phyloP scores from a whole-genome alignment of 2,113 vertebrate species.

The Phyllopteryx taeniolatus region DNA sequence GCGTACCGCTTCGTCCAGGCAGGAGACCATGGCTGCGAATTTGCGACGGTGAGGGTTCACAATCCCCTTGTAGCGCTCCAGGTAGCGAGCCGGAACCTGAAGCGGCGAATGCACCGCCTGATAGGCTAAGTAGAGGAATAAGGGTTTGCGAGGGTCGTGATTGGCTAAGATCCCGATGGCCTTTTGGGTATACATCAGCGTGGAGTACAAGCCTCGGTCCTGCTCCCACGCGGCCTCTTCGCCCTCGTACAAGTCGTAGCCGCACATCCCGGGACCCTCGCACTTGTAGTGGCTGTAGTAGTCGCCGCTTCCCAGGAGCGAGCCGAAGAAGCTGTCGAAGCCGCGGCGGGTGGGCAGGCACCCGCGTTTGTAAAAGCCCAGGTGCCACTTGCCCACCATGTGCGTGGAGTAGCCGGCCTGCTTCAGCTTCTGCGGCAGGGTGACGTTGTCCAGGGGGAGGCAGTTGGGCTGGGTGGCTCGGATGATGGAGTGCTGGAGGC shows the following conservation, averaged over 20 bases:
- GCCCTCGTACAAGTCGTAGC: constrained; percentile 92
- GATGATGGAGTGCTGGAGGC: constrained; percentile 95
- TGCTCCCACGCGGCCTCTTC: constrained; percentile 92
- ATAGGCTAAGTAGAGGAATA: constrained; percentile 92
- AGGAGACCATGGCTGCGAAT: constrained; percentile 94
- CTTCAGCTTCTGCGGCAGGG: constrained; percentile 92
- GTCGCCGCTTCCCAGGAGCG: constrained; percentile 89
- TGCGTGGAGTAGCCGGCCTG: constrained; percentile 91
- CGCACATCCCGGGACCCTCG: constrained; percentile 88
- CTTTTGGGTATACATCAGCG: constrained; percentile 90
- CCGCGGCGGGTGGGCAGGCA: constrained; percentile 93
- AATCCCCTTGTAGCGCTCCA: constrained; percentile 88
- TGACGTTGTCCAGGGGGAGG: constrained; percentile 88
- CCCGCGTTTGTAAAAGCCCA: constrained; percentile 92
- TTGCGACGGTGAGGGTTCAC: constrained; percentile 85
- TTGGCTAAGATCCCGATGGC: constrained; percentile 84
- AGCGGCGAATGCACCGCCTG: constrained; percentile 94
- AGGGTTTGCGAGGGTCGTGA: constrained; percentile 80
- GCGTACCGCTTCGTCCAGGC: constrained; percentile 89
- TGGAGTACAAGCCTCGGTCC: constrained; percentile 88
- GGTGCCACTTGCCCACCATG: constrained; percentile 98
- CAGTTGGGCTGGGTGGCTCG: constrained; percentile 92
- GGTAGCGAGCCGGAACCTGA: constrained; percentile 87
- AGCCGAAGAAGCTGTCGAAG: constrained; percentile 95
- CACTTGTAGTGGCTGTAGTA: constrained; percentile 98